Conservation (phyloP, 2,888 invertebrate genomes). For the Monoplex corrugatus region DNA sequence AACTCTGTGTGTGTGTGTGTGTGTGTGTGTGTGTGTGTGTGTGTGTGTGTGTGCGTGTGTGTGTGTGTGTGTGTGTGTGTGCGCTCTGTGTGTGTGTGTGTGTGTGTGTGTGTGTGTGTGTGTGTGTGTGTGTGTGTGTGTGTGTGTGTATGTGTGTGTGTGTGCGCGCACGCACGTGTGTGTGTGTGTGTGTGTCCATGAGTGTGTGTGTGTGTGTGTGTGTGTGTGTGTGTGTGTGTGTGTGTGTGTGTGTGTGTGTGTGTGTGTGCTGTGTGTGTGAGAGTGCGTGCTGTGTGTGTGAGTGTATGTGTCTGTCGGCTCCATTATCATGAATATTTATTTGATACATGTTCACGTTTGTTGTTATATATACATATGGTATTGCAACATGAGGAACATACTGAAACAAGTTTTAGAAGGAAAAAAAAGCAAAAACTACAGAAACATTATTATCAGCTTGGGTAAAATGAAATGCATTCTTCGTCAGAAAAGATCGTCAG, state of each 20-base stretch:
- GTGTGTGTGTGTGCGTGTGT: not conserved
- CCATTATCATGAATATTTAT: too few species aligned
- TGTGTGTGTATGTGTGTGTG: not conserved
- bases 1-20: not conserved
- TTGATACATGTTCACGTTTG: too few species aligned
- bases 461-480: not conserved
- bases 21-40: slow-evolving; percentile 6
- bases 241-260: not conserved
- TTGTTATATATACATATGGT: too few species aligned
- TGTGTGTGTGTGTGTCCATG: slow-evolving; percentile 1
- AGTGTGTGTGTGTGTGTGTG: slow-evolving; percentile 6
- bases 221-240: slow-evolving; percentile 7
- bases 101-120: slow-evolving; percentile 1
- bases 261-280: not conserved
- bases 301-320: too few species aligned
- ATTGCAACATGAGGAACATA: too few species aligned
- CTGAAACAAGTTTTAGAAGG: too few species aligned
- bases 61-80: not conserved
- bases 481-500: not conserved
- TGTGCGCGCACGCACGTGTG: not conserved
- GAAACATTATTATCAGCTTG: too few species aligned
- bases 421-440: too few species aligned
- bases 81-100: not conserved
- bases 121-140: not conserved
- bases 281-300: too few species aligned